phyloP scores from a whole-genome alignment of 2,888 invertebrate species.

The Lepidochrysops patricia region DNA sequence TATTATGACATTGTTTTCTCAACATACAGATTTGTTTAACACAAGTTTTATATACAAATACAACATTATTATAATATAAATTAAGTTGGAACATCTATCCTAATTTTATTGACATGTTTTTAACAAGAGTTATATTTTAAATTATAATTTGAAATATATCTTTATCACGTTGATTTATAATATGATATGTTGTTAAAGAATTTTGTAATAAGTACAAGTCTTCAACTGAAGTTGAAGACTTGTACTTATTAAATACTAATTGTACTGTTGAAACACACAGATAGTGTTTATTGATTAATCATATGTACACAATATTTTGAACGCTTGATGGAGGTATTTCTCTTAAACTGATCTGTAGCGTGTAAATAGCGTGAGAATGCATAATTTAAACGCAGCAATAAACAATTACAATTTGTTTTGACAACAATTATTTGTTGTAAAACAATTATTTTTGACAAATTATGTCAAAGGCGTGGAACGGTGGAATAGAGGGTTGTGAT shows the following conservation, averaged over 20 bases:
- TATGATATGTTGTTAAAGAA: too few relatives aligned
- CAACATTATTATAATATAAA: background rate
- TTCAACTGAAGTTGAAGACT: too few relatives aligned
- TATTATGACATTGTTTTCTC: background rate
- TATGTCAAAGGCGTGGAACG: slow-evolving; percentile 53
- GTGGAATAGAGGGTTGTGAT: slow-evolving; percentile 43
- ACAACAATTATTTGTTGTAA: slow-evolving; percentile 46
- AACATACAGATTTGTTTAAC: background rate
- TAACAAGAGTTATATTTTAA: too few relatives aligned
- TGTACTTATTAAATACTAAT: too few relatives aligned
- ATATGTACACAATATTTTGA: background rate
- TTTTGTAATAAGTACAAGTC: too few relatives aligned
- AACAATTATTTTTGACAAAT: slow-evolving; percentile 58
- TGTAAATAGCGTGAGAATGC: background rate
- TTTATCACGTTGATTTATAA: too few relatives aligned
- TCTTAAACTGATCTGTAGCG: background rate
- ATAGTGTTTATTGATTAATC: too few relatives aligned
- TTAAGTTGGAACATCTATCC: too few relatives aligned
- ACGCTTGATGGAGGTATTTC: background rate
- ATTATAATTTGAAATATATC: too few relatives aligned
- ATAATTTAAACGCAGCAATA: background rate
- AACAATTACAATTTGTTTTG: slow-evolving; percentile 31
- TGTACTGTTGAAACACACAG: too few relatives aligned
- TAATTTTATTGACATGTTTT: background rate
- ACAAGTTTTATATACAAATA: background rate